Conservation (phyloP, 2,888 invertebrate species). For the Coremacera marginata region DNA sequence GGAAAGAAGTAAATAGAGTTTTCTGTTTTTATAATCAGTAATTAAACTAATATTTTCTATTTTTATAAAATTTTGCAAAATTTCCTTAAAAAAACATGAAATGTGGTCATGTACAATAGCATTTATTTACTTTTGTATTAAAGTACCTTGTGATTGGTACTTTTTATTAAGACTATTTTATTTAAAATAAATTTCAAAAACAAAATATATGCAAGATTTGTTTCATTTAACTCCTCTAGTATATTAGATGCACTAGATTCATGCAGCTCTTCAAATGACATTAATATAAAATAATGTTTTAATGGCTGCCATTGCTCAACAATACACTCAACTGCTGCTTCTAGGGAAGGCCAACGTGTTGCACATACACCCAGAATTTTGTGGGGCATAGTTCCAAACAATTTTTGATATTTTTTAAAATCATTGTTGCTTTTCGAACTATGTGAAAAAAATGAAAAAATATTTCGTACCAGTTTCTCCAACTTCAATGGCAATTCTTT, state of each 20-base stretch:
- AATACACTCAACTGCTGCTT: background rate
- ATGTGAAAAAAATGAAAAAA: slow-evolving; percentile 12
- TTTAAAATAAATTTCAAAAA: slow-evolving; percentile 6
- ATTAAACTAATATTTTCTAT: too few relatives aligned
- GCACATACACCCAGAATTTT: background rate
- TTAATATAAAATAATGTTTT: slow-evolving; percentile 18
- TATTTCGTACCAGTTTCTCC: background rate
- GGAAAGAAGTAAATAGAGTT: too few relatives aligned
- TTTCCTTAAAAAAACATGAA: too few relatives aligned
- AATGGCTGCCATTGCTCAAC: slow-evolving; percentile 10
- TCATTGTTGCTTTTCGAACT: slow-evolving; percentile 7
- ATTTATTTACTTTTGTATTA: too few relatives aligned
- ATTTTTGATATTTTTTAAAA: background rate
- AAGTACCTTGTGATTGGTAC: background rate
- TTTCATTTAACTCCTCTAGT: background rate
- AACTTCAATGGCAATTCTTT: background rate
- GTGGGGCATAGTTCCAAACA: background rate
- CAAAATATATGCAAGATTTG: background rate
- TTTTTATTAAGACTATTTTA: background rate
- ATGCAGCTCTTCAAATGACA: slow-evolving; percentile 8
- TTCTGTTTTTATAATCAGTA: too few relatives aligned
- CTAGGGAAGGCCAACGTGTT: background rate
- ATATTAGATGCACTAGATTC: background rate
- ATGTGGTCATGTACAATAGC: too few relatives aligned
- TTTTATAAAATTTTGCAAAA: too few relatives aligned